Conservation (phyloP, 2,888 invertebrate genomes). For the Drosophila tanythrix region DNA sequence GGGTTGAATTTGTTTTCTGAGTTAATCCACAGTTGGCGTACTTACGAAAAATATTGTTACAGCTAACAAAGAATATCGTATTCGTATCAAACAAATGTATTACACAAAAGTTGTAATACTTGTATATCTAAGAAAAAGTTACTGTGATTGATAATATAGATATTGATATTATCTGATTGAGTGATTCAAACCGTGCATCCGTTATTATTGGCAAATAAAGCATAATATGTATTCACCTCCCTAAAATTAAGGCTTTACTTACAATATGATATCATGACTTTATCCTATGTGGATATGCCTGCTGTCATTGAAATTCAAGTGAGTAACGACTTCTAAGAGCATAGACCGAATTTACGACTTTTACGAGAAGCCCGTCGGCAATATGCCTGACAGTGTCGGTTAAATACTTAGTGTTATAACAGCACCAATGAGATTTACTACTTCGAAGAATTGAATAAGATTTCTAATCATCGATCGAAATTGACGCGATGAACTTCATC, state of each 20-base stretch:
- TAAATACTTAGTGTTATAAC: background rate
- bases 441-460: background rate
- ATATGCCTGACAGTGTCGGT: background rate
- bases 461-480: background rate
- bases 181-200: background rate
- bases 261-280: slow-evolving; percentile 86
- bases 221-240: background rate
- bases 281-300: slow-evolving; percentile 91
- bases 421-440: background rate
- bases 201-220: background rate
- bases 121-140: background rate
- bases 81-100: background rate
- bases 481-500: background rate
- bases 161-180: background rate
- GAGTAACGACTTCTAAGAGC: slow-evolving; percentile 63
- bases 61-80: background rate
- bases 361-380: background rate
- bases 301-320: slow-evolving; percentile 92
- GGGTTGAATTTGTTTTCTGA: slow-evolving; percentile 47
- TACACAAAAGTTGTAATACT: slow-evolving; percentile 4
- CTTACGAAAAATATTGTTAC: slow-evolving; percentile 5
- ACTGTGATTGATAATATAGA: slow-evolving; percentile 14
- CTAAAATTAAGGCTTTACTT: slow-evolving; percentile 1
- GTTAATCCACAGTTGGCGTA: slow-evolving; percentile 24
- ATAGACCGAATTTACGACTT: background rate